Conservation (phyloP, 2,113 vertebrate genomes). For the Gasterosteus nipponicus region DNA sequence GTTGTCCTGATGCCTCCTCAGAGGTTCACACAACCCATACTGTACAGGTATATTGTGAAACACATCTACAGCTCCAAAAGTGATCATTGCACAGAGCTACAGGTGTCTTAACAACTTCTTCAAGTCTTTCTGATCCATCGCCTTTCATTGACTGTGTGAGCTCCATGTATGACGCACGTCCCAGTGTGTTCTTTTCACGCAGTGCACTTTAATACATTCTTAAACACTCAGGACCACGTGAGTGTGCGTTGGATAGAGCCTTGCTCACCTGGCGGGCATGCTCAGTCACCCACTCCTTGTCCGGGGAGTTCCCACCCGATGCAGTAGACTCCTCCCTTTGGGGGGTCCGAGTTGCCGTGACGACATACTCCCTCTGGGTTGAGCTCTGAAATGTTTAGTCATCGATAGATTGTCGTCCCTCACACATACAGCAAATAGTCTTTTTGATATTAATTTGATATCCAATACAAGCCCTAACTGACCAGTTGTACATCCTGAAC, state of each 20-base stretch:
- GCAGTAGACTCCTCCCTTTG: slow-evolving; percentile 76
- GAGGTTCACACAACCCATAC: background rate
- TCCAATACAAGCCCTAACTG: background rate
- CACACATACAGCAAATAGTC: background rate
- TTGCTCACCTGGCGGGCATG: slow-evolving; percentile 89
- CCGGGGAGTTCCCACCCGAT: slow-evolving; percentile 32
- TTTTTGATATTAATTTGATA: background rate
- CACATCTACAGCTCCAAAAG: background rate
- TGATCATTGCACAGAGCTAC: background rate
- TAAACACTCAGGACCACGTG: background rate
- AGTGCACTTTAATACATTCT: background rate
- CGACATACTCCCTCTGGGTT: slow-evolving; percentile 87
- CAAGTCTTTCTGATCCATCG: background rate
- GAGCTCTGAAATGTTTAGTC: slow-evolving; percentile 82
- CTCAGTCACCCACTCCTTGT: slow-evolving; percentile 86
- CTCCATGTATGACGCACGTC: background rate
- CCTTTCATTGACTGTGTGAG: background rate
- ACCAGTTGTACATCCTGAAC: background rate
- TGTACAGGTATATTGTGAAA: background rate
- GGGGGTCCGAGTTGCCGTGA: slow-evolving; percentile 87
- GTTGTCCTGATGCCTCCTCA: background rate
- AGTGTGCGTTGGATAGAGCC: background rate
- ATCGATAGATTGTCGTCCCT: slow-evolving; percentile 7
- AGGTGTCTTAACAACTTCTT: background rate
- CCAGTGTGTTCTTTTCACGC: background rate